Conservation (phyloP, 2,113 vertebrate species). For the Menura novaehollandiae region DNA sequence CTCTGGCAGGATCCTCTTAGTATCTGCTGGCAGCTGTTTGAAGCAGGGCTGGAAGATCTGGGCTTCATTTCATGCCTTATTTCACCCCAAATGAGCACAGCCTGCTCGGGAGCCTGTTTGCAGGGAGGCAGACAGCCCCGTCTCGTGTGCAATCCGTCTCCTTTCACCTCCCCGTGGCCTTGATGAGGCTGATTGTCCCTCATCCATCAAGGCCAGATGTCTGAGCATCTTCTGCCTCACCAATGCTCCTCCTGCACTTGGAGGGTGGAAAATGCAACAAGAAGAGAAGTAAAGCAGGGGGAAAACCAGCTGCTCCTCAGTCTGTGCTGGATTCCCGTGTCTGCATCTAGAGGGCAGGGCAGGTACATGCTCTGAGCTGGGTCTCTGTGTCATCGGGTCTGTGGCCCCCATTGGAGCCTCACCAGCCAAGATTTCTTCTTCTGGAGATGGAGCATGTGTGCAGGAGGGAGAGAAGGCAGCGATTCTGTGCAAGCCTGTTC, state of each 20-base stretch:
- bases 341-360: slow-evolving; percentile 55
- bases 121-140: neutral
- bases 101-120: neutral
- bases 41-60: neutral
- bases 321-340: neutral
- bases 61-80: neutral
- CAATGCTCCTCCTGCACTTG: neutral
- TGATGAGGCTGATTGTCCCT: neutral
- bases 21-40: neutral
- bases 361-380: neutral
- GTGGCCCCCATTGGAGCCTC: accelerated
- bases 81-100: neutral
- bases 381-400: neutral
- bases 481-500: neutral
- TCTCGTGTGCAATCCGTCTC: neutral
- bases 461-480: neutral
- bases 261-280: neutral
- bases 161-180: neutral
- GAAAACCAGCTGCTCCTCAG: neutral
- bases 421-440: neutral
- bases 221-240: neutral
- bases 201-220: neutral
- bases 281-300: neutral
- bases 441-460: accelerated
- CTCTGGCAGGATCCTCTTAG: neutral